phyloP scores from a whole-genome alignment of 2,113 vertebrate genomes.

The Fukomys damarensis region DNA sequence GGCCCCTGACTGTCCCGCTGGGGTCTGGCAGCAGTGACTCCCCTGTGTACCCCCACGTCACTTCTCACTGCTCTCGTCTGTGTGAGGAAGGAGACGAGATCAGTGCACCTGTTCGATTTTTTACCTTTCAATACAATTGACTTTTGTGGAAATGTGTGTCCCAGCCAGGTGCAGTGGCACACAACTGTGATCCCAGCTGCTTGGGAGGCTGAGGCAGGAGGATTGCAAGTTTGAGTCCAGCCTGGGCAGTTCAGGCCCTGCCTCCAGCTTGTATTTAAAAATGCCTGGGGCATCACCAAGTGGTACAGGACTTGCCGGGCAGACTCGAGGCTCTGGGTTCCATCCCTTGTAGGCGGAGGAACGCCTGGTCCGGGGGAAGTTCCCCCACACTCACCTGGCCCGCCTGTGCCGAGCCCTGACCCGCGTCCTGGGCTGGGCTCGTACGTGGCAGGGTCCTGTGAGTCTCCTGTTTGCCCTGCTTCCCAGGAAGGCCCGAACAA shows the following conservation, averaged over 20 bases:
- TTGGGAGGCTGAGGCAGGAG: not conserved
- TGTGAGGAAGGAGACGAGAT: not conserved
- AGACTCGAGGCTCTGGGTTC: not conserved
- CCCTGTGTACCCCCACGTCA: no score
- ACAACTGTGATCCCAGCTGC: not conserved
- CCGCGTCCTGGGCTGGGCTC: accelerated
- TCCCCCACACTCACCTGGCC: not conserved
- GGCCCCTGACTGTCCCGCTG: not conserved
- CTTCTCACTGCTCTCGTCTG: accelerated
- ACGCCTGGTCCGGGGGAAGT: not conserved
- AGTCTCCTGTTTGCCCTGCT: not conserved
- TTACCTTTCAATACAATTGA: not conserved
- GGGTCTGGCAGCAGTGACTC: not conserved
- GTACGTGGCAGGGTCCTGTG: not conserved
- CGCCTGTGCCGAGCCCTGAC: not conserved
- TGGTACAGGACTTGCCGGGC: not conserved
- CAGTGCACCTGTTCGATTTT: accelerated
- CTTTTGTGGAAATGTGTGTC: not conserved
- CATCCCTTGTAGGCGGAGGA: not conserved
- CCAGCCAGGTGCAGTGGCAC: not conserved
- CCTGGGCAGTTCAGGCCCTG: not conserved
- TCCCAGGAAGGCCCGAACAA: constrained; percentile 92
- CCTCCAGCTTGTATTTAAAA: not conserved
- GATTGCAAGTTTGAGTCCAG: not conserved
- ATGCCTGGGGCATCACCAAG: not conserved